Percentiles rank a stretch among this genome's conserved stretches.
Conservation (phyloP, 2,113 vertebrate species). For the Agelaius phoeniceus region DNA sequence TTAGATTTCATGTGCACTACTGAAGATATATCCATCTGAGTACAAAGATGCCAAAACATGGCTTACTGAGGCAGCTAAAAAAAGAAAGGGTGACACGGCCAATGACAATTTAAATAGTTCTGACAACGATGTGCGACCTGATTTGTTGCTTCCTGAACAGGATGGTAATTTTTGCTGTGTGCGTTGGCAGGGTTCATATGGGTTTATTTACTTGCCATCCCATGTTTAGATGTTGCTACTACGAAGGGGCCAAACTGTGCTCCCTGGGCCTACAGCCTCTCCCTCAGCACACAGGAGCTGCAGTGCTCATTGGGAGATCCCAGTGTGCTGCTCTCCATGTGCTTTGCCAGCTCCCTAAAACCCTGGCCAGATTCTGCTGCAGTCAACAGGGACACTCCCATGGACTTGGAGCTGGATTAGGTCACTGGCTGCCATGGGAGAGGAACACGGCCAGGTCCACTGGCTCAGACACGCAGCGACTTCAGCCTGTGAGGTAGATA, state of each 20-base stretch:
- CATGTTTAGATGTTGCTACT: not conserved
- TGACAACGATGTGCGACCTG: not conserved
- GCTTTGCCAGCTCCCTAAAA: not conserved
- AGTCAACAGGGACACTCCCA: not conserved
- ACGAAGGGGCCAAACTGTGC: not conserved
- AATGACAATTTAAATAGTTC: slow-evolving; percentile 20
- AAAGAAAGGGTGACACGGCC: not conserved
- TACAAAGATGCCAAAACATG: not conserved
- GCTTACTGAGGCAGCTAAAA: slow-evolving; percentile 9
- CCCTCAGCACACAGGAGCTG: not conserved
- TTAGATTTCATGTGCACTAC: not conserved
- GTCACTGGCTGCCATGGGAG: not conserved
- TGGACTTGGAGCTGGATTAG: not conserved
- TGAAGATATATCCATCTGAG: slow-evolving; percentile 8
- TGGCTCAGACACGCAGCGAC: not conserved
- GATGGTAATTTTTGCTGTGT: not conserved
- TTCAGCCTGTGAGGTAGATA: slow-evolving; percentile 19
- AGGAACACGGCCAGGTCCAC: not conserved
- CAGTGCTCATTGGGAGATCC: not conserved
- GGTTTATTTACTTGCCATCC: not conserved
- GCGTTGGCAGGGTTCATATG: not conserved
- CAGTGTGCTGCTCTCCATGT: not conserved
- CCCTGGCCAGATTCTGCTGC: not conserved
- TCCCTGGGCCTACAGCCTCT: not conserved
- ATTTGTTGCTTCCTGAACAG: slow-evolving; percentile 39